Conservation (phyloP, 2,113 vertebrate genomes). For the Rhinoptilus africanus region DNA sequence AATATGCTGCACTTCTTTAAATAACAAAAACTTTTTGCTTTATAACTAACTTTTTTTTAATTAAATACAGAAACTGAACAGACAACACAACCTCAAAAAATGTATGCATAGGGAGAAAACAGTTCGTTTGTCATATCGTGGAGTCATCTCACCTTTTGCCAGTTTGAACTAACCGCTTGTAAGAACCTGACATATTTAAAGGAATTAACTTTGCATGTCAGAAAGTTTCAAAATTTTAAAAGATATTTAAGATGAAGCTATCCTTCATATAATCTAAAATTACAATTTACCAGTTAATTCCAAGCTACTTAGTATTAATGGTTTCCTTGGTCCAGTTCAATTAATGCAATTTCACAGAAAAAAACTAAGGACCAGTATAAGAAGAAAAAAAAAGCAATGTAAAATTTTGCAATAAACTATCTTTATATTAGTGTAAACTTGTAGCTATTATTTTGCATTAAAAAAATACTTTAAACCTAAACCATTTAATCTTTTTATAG, state of each 20-base stretch:
- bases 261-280: background rate
- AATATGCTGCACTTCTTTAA: rapidly evolving
- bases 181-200: background rate
- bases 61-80: background rate
- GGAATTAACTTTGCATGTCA: background rate
- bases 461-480: background rate
- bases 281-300: background rate
- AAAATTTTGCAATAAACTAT: background rate
- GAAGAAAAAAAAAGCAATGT: background rate
- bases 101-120: rapidly evolving
- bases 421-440: background rate
- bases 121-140: background rate
- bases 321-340: background rate
- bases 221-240: background rate
- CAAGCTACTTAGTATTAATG: background rate
- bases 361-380: background rate
- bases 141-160: background rate
- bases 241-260: background rate
- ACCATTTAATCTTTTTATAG: background rate
- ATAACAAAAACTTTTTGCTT: background rate
- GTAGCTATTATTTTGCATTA: background rate
- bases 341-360: background rate
- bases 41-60: background rate
- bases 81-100: background rate
- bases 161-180: background rate